Evolutionary conservation across 2,113 vertebrate genomes (phyloP), one percentile per base, ranked within the genome.

Genomic region (Orthonyx spaldingii): DNA sequence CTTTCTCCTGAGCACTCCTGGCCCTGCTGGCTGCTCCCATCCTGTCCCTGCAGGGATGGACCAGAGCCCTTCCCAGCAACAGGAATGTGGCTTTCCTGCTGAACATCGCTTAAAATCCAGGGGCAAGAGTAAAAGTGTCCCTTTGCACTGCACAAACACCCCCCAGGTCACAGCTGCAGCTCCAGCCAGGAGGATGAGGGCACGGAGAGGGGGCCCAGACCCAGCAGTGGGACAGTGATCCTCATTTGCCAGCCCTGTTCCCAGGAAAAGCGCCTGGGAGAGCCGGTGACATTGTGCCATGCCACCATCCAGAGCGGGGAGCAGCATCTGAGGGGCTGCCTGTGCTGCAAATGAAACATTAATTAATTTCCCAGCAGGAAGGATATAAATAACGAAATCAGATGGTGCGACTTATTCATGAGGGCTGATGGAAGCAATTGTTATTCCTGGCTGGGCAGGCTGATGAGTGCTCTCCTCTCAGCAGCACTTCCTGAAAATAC

Each of bases 361-460:
- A 96, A 97, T 97, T 96, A 97, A 97, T 97, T 97, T 96, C 68
- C 95, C 96, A 93, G 97, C 97, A 97, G 97, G 96, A 95, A 95
- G 90, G 90, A 94, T 96, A 96, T 95, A 97, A 97, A 98, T 97
- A 97, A 95, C 80, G 8, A 4, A 63, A 80, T 94, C 47, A 80
- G 92, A 81, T 47, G 91, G 90, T 61, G 88, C 18, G 56, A 53
- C 39, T 84, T 61, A 47, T 55, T 91, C 92, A 44, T 21, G 63
- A 66, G 82, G 78, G 57, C 27, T 75, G n/a, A 61, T 52, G 90
- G 95, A n/a, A 35, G 84, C 85, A 17, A 44, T 59, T 84, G 93
- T 76, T 68, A 19, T 26, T 93, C 93, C 92, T 35, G 79, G 77
- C 66, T 50, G 70, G 49, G 69, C 94, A 91, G 97, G 96, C 84